phyloP scores from a whole-genome alignment of 2,888 invertebrate genomes.

The Meteorus cinctellus region DNA sequence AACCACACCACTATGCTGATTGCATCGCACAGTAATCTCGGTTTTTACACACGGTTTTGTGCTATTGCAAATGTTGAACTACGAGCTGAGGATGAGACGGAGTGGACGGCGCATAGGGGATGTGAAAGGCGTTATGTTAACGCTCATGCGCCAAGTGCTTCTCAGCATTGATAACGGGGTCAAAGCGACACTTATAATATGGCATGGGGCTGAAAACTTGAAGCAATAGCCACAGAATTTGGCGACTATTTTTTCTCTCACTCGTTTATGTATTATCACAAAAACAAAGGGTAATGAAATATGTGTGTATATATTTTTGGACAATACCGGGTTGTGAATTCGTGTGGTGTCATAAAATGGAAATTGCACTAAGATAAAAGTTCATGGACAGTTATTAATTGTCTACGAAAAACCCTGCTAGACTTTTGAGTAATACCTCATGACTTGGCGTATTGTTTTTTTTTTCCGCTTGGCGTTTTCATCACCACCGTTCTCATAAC shows the following conservation, averaged over 20 bases:
- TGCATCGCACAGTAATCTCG: conserved; percentile 70
- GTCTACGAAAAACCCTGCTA: conserved; percentile 23
- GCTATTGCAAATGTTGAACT: conserved; percentile 17
- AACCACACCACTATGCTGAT: conserved; percentile 57
- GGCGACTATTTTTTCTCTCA: background rate
- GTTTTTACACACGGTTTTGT: conserved; percentile 60
- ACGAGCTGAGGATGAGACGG: background rate
- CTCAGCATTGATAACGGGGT: conserved; percentile 13
- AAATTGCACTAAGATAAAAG: conserved; percentile 1
- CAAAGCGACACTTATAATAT: conserved; percentile 1
- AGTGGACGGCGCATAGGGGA: background rate
- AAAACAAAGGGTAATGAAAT: too few relatives aligned
- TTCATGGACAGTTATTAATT: conserved; percentile 47
- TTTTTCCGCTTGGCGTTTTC: background rate
- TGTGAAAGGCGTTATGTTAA: background rate
- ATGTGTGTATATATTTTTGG: background rate
- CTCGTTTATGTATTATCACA: too few relatives aligned
- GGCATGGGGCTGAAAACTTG: background rate
- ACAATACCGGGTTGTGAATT: background rate
- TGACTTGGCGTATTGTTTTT: conserved; percentile 36
- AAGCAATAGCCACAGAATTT: background rate
- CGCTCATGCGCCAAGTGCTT: conserved; percentile 3
- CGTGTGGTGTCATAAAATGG: background rate
- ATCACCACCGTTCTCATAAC: background rate
- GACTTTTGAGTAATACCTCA: conserved; percentile 43